These are phyloP conservation scores for Axis porcinus DNA, from an alignment of 2,113 vertebrate species.

Conservation along the genomic window DNA sequence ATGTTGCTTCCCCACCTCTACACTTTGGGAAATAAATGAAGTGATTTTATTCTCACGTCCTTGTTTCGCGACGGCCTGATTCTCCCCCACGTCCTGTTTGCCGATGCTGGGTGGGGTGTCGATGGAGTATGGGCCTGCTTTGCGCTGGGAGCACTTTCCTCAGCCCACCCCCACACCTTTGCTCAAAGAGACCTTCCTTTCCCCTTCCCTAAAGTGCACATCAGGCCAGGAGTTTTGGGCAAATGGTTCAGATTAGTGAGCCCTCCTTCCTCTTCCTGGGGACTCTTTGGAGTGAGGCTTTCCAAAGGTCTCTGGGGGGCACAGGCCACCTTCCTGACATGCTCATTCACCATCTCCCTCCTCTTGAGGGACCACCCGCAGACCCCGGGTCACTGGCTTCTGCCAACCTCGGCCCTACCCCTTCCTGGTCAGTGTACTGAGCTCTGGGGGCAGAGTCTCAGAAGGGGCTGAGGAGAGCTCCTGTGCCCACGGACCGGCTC, in stretches of 20 bases:
- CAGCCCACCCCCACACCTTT: background rate
- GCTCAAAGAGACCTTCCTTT: background rate
- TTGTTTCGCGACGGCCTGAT: rapidly evolving
- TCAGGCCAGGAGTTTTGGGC: background rate
- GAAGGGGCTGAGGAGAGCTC: background rate
- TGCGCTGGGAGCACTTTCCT: background rate
- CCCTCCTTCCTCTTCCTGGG: background rate
- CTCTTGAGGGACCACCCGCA: background rate
- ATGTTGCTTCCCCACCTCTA: background rate
- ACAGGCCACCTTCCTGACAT: background rate
- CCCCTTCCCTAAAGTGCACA: background rate
- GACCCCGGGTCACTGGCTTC: background rate
- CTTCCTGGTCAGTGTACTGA: background rate
- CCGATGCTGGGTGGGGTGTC: rapidly evolving
- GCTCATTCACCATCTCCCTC: rapidly evolving
- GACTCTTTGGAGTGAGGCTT: background rate
- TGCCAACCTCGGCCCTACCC: background rate
- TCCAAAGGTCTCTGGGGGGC: background rate
- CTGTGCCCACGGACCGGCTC: background rate
- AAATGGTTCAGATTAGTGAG: background rate
- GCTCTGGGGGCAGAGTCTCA: background rate
- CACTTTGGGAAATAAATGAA: slow-evolving; percentile 60
- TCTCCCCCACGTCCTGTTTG: background rate
- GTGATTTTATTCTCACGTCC: slow-evolving; percentile 58
- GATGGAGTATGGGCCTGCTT: background rate